Percentiles rank a stretch among this genome's conserved stretches.
These are phyloP conservation scores for Scatophagus argus DNA, from an alignment of 2,113 vertebrate genomes.

Conservation along the genomic window DNA sequence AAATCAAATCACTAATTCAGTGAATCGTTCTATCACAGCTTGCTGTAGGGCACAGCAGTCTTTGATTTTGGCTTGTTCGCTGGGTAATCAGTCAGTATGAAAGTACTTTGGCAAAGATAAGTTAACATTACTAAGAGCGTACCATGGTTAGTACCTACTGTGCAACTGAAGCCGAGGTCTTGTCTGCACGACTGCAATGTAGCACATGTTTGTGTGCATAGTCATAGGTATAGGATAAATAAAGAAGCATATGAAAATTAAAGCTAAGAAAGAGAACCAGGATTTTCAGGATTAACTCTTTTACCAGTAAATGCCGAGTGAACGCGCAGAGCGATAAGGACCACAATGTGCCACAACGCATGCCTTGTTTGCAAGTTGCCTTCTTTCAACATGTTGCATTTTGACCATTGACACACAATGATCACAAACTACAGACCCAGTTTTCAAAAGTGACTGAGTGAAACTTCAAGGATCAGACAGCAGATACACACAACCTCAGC, in stretches of 20 bases:
- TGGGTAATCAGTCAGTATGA: background rate
- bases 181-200: background rate
- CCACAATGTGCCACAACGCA: no score
- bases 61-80: background rate
- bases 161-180: background rate
- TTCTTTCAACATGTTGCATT: background rate
- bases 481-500: no score
- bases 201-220: background rate
- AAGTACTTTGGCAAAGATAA: background rate
- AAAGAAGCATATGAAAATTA: no score
- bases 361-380: no score
- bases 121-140: background rate
- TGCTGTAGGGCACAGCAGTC: background rate
- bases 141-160: no score
- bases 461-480: no score
- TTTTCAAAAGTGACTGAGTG: background rate
- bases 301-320: no score
- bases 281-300: no score
- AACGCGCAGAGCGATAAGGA: no score
- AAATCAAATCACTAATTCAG: background rate
- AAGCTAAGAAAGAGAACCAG: background rate
- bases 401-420: background rate
- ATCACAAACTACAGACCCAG: background rate
- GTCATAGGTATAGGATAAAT: no score
- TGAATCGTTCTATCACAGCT: background rate